Conservation (phyloP, 2,888 invertebrate species). For the Lithodes maja region DNA sequence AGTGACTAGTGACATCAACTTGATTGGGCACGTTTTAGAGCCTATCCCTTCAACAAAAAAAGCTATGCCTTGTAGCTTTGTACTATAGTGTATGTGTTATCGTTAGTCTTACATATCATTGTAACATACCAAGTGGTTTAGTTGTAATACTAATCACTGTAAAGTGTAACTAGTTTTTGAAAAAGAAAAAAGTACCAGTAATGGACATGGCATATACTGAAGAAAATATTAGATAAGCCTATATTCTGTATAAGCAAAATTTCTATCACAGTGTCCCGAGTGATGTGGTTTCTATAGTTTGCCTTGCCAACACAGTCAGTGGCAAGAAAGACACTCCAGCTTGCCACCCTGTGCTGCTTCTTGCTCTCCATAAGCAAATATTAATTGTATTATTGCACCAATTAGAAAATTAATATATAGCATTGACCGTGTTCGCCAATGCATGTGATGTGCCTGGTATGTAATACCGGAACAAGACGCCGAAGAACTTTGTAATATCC, state of each 20-base stretch:
- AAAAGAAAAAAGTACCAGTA: conserved; percentile 15
- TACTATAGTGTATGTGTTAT: conserved; percentile 58
- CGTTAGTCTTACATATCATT: conserved; percentile 61
- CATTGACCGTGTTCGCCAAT: conserved; percentile 45
- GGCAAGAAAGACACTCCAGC: conserved; percentile 33
- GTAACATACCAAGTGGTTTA: conserved; percentile 65
- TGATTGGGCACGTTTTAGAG: conserved; percentile 61
- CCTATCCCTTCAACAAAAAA: conserved; percentile 31
- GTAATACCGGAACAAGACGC: conserved; percentile 38
- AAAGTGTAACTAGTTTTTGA: conserved; percentile 50
- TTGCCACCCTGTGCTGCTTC: conserved; percentile 17
- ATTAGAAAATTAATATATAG: conserved; percentile 9
- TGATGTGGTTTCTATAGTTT: conserved; percentile 48
- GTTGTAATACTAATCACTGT: conserved; percentile 60
- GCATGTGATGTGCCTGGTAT: conserved; percentile 57
- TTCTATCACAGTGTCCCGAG: conserved; percentile 42
- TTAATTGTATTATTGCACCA: conserved; percentile 47
- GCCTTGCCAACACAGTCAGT: conserved; percentile 40
- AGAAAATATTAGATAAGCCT: conserved; percentile 7
- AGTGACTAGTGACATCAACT: conserved; percentile 28
- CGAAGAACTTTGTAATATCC: conserved; percentile 53
- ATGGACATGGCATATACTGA: conserved; percentile 21
- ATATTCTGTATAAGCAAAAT: conserved; percentile 31
- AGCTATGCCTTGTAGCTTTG: conserved; percentile 42
- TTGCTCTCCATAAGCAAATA: conserved; percentile 30